Evolutionary conservation across 2,888 invertebrate species (phyloP).

Genomic region (Agonopterix arenella): DNA sequence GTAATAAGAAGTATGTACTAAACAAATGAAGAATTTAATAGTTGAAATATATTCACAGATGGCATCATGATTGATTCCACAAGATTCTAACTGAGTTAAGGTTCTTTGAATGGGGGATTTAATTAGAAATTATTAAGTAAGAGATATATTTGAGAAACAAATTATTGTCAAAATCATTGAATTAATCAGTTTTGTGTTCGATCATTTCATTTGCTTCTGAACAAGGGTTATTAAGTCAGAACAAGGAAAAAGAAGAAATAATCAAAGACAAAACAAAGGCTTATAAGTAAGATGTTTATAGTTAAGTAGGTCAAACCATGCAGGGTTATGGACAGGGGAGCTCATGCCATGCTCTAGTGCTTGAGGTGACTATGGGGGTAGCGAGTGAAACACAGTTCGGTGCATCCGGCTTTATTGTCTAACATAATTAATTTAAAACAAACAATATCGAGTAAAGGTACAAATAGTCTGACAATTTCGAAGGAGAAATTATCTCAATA

Average conservation of each 20-base stretch:
- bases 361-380: constrained; percentile 53
- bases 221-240: neutral
- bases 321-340: constrained; percentile 44
- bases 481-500: constrained; percentile 45
- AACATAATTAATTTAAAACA: constrained; percentile 46
- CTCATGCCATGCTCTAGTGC: constrained; percentile 71
- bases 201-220: constrained; percentile 26
- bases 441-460: constrained; percentile 33
- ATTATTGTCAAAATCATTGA: too few relatives aligned
- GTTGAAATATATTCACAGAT: neutral
- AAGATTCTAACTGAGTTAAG: too few relatives aligned
- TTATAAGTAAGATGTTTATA: constrained; percentile 17
- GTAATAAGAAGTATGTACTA: constrained; percentile 35
- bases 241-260: constrained; percentile 20
- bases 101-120: too few relatives aligned
- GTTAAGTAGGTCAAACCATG: constrained; percentile 41
- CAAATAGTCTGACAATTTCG: constrained; percentile 48
- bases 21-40: constrained; percentile 25
- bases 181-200: constrained; percentile 23
- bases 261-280: constrained; percentile 30
- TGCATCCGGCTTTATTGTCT: constrained; percentile 70
- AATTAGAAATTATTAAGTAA: too few relatives aligned
- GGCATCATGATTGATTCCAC: too few relatives aligned
- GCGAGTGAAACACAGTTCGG: constrained; percentile 75
- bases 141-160: too few relatives aligned